A percentile compares a stretch with the other conserved stretches of the same genome.
Evolutionary conservation across 2,113 vertebrate genomes (phyloP).

Genomic region (Heteronetta atricapilla): DNA sequence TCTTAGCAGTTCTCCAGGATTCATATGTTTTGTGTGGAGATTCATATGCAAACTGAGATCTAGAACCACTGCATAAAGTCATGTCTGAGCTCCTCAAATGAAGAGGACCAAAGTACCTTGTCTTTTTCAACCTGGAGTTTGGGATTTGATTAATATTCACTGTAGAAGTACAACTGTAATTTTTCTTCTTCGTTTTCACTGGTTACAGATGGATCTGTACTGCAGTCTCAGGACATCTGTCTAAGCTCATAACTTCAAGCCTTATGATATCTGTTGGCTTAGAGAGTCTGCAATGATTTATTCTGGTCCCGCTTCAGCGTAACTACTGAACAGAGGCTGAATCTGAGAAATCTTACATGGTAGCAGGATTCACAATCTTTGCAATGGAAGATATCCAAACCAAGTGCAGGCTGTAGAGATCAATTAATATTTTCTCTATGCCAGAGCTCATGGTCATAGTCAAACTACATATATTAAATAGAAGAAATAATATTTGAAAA

Average conservation of each 20-base stretch:
- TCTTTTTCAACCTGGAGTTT: neutral
- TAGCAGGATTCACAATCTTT: neutral
- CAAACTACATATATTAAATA: neutral
- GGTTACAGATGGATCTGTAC: neutral
- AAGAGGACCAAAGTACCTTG: neutral
- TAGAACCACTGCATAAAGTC: neutral
- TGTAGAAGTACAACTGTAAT: neutral
- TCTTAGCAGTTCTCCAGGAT: neutral
- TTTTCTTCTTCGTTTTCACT: slow-evolving; percentile 10
- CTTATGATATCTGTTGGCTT: slow-evolving; percentile 33
- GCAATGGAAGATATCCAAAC: neutral
- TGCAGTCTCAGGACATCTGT: slow-evolving; percentile 32
- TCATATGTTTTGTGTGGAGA: neutral
- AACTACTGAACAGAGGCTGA: neutral
- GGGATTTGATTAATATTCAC: neutral
- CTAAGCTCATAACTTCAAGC: slow-evolving; percentile 26
- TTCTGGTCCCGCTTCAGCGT: neutral
- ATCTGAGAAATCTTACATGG: neutral
- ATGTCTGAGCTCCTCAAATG: neutral
- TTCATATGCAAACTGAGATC: neutral
- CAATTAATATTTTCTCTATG: slow-evolving; percentile 1
- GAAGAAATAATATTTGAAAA: neutral
- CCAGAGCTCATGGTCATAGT: neutral
- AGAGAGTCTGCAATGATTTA: slow-evolving; percentile 15
- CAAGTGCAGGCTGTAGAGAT: neutral